Evolutionary conservation across 2,797 vertebrate genomes (phyloP), one percentile per base, ranked within the genome.

Genomic region (Margarornis squamiger): DNA sequence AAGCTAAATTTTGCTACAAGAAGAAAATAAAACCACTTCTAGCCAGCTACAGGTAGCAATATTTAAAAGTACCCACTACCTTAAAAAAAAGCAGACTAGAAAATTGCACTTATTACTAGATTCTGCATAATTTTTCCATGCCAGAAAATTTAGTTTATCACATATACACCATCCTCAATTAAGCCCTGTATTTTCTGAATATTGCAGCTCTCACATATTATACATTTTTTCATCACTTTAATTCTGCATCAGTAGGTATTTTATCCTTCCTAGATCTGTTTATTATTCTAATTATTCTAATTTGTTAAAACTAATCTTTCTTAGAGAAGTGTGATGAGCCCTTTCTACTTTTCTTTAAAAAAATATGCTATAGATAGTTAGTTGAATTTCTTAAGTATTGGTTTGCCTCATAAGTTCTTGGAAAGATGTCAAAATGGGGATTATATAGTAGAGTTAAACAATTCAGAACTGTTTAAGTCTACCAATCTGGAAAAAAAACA

Each of bases 361-460:
- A n/a, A 2, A 63, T 43, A 24, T 0, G 0, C 7, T 74, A 65
- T 14, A 59, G 22, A 20, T 34, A 80, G 1, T 18, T 71, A 63
- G 1, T 15, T 90, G 30, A 46, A 71, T 41, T 67, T 86, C 24
- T 10, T 46, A 32, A n/a, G 8, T 72, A 26, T 34, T 74, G 13
- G 2, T 38, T 74, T 74, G 20, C 27, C 6, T 78, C 9, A 8
- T 45, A 45, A 58, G 8, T 10, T 72, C 41, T 66, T 62, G 19
- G 43, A 73, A 90, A 82, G 3, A 20, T 66, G 39, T 55, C n/a
- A 80, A 29, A 79, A 73, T 39, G 17, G 9, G 12, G 4, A 7
- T 58, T 57, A 51, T 51, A 21, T 14, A 26, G 5, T 46, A 34
- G 6, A 19, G 63, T 48, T 36, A 36, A n/a, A 34, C 18, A 36